phyloP scores from a whole-genome alignment of 2,888 invertebrate species.

The Andrena flavipes region DNA sequence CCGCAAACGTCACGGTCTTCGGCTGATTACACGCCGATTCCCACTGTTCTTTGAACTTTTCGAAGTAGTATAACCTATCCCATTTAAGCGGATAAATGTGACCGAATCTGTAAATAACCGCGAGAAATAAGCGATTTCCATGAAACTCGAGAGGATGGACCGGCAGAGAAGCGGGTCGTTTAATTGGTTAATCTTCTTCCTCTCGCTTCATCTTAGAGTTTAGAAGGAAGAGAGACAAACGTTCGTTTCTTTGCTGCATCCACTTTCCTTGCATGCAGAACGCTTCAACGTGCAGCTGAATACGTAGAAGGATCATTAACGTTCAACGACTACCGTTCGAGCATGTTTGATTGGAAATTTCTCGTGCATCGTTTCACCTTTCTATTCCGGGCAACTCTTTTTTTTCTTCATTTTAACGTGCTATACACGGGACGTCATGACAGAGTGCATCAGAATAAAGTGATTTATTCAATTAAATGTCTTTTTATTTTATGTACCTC shows the following conservation, averaged over 20 bases:
- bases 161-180: background rate
- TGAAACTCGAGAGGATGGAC: slow-evolving; percentile 8
- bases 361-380: background rate
- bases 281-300: slow-evolving; percentile 9
- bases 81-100: background rate
- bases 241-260: background rate
- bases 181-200: slow-evolving; percentile 26
- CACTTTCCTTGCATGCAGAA: slow-evolving; percentile 1
- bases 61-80: background rate
- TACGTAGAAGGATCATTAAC: slow-evolving; percentile 1
- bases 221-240: background rate
- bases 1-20: slow-evolving; percentile 6
- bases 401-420: background rate
- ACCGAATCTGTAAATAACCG: slow-evolving; percentile 10
- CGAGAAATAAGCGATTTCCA: slow-evolving; percentile 10
- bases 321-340: background rate
- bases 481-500: background rate
- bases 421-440: no score
- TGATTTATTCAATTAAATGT: background rate
- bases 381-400: background rate
- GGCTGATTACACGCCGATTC: slow-evolving; percentile 16
- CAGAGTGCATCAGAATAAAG: background rate
- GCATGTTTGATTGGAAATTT: slow-evolving; percentile 4
- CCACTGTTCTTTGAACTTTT: background rate
- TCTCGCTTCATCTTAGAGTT: background rate